Evolutionary conservation across 2,113 vertebrate genomes (phyloP), one percentile per base, ranked within the genome.

Genomic region (Mesembrinibis cayennensis): DNA sequence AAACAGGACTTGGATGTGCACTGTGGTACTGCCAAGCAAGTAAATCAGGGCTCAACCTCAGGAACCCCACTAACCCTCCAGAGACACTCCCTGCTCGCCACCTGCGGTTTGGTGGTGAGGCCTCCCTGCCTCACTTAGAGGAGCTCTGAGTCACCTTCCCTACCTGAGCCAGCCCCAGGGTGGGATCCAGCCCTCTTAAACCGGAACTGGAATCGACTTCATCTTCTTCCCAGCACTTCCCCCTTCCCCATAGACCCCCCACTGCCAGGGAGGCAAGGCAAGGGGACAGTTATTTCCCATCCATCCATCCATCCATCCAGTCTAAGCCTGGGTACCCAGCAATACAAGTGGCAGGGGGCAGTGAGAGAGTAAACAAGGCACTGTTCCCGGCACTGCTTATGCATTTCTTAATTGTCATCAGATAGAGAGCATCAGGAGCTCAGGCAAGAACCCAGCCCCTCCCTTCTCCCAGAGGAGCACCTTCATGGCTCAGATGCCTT

Each of bases 101-200:
- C 20, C 34, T 26, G n/a, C 2, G 1, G 7, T 25, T 42, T 1
- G 3, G 20, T 16, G 36, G 7, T 26, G 53, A 59, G 27, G n/a
- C 20, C 7, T 67, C 27, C 5, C 25, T 79, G 27, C 32, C 42
- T 77, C 49, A n/a, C 17, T n/a, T 22, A 65, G 40, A 67, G 30
- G 21, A 29, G 8, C 38, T 80, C n/a, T 45, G n/a, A 94, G 61
- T 65, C 19, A 50, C 17, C 17, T 14, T 36, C 34, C 40, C 27
- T 11, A 56, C 19, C 76, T 66, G 3, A 89, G 4, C 6, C 45
- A 62, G 50, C 6, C 32, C 71, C 8, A 13, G 44, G 21, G 11
- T 58, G 42, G 21, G 9, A 78, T 76, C 23, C 42, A 70, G 38
- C 15, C 27, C 9, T 70, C 69, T 77, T 55, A 63, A 80, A 45